Conservation (phyloP, 2,113 vertebrate species). For the Felis chaus region DNA sequence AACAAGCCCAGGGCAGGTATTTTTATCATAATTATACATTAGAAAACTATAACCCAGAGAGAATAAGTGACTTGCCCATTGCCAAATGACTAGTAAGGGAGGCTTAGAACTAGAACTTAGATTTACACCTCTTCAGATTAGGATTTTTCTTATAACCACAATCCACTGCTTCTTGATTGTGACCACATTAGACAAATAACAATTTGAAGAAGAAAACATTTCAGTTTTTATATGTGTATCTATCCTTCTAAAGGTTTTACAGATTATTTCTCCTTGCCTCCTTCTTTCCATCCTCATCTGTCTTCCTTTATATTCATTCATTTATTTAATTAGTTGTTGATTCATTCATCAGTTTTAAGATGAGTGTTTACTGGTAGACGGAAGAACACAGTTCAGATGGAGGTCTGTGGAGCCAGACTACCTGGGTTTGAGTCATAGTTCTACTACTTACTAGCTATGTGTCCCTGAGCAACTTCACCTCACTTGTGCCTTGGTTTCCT, state of each 20-base stretch:
- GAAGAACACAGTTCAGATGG: neutral
- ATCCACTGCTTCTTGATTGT: neutral
- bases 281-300: neutral
- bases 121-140: neutral
- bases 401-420: neutral
- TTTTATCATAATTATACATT: neutral
- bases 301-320: constrained; percentile 14
- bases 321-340: neutral
- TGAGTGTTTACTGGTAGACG: neutral
- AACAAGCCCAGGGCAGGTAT: constrained; percentile 1
- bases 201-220: neutral
- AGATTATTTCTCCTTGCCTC: neutral
- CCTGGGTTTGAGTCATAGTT: neutral
- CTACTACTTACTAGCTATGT: neutral
- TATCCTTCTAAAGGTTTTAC: neutral
- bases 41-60: neutral
- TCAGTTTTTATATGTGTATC: neutral
- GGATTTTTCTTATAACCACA: neutral
- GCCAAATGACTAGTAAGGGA: neutral
- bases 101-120: constrained; percentile 37
- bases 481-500: neutral
- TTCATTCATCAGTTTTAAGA: neutral
- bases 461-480: neutral
- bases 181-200: neutral
- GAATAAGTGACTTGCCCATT: neutral